Percentiles rank a stretch among this genome's conserved stretches.
phyloP scores from a whole-genome alignment of 2,797 vertebrate genomes.

The Gymnodraco acuticeps region DNA sequence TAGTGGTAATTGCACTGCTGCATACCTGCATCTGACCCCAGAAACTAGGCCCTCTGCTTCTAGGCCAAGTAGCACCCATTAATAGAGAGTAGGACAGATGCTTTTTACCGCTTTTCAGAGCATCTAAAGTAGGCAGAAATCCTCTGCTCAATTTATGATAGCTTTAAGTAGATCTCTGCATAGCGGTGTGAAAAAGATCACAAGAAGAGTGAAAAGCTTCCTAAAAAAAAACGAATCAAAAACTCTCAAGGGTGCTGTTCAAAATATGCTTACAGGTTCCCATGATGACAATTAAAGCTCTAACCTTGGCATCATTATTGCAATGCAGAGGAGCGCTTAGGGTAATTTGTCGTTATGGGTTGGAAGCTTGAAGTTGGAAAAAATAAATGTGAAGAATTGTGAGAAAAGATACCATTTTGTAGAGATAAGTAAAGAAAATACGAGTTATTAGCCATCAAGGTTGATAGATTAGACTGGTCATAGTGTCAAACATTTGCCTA shows the following conservation, averaged over 20 bases:
- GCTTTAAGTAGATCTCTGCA: conserved; percentile 48
- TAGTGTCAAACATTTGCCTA: background rate
- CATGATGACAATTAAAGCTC: conserved; percentile 16
- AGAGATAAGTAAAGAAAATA: too few species aligned
- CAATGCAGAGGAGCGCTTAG: conserved; percentile 6
- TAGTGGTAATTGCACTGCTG: conserved; percentile 79
- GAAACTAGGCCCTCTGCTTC: conserved; percentile 84
- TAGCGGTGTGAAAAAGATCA: conserved; percentile 4
- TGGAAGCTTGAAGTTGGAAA: background rate
- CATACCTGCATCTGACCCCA: conserved; percentile 80
- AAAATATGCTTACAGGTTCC: conserved; percentile 21
- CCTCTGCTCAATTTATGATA: conserved; percentile 41
- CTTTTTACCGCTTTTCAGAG: conserved; percentile 63
- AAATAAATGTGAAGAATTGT: background rate
- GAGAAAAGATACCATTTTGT: background rate
- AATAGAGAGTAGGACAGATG: conserved; percentile 80
- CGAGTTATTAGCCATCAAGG: background rate
- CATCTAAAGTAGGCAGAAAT: conserved; percentile 61
- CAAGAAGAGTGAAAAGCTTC: conserved; percentile 27
- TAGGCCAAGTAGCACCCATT: conserved; percentile 83
- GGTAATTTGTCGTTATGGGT: conserved; percentile 19
- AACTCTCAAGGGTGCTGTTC: conserved; percentile 1
- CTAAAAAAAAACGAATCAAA: conserved; percentile 15
- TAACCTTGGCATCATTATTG: conserved; percentile 14
- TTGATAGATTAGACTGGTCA: background rate